Conservation (phyloP, 2,888 invertebrate genomes). For the Cyclophora albipunctata region DNA sequence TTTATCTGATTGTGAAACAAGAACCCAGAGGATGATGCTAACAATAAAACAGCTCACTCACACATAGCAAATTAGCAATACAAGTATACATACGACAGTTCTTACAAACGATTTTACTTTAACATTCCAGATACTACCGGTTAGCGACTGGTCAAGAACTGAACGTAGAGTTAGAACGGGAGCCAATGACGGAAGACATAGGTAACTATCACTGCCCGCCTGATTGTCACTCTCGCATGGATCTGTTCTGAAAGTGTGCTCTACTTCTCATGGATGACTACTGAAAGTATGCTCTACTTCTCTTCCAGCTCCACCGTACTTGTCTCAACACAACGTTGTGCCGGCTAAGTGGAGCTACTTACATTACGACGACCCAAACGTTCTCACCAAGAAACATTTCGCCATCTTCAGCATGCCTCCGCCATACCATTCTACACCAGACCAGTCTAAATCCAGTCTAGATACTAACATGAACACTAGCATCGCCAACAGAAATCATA, state of each 20-base stretch:
- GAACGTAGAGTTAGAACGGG: constrained; percentile 80
- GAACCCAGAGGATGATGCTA: too few species aligned
- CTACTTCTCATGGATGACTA: constrained; percentile 1
- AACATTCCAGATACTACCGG: constrained; percentile 73
- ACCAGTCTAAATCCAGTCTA: constrained; percentile 51
- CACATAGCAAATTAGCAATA: too few species aligned
- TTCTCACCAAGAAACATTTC: constrained; percentile 73
- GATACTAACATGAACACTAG: constrained; percentile 84
- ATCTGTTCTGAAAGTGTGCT: constrained; percentile 1
- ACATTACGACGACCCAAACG: constrained; percentile 55
- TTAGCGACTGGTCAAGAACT: constrained; percentile 78
- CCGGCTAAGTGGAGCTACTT: constrained; percentile 89
- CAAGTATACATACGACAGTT: too few species aligned
- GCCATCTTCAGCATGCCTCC: constrained; percentile 84
- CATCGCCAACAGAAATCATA: constrained; percentile 76
- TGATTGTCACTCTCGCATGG: constrained; percentile 13
- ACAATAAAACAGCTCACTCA: too few species aligned
- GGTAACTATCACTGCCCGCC: constrained; percentile 35
- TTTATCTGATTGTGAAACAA: too few species aligned
- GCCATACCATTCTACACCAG: constrained; percentile 81
- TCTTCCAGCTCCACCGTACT: constrained; percentile 84
- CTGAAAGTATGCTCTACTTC: constrained; percentile 8
- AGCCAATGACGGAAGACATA: constrained; percentile 80
- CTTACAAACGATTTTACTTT: too few species aligned
- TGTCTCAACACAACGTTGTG: constrained; percentile 87